These are phyloP conservation scores for Meleagris gallopavo DNA, from an alignment of 2,113 vertebrate species.

Conservation along the genomic window DNA sequence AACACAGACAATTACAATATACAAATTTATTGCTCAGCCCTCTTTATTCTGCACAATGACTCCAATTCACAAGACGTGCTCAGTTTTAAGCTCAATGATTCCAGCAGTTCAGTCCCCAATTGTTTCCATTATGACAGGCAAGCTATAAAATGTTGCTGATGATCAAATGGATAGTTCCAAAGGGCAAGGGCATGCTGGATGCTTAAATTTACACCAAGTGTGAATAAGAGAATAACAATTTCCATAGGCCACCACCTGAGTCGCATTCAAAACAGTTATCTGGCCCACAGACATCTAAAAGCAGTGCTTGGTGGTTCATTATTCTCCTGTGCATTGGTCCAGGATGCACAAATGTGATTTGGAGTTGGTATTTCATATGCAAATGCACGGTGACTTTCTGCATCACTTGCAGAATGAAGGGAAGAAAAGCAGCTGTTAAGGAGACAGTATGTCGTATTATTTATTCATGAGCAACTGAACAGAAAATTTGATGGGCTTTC, in stretches of 20 bases:
- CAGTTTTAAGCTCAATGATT: background rate
- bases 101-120: background rate
- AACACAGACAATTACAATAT: background rate
- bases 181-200: background rate
- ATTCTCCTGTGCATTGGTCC: background rate
- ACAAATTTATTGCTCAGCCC: background rate
- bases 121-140: background rate
- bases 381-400: background rate
- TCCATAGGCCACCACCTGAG: background rate
- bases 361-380: background rate
- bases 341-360: background rate
- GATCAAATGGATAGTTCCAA: background rate
- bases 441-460: background rate
- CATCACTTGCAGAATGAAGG: background rate
- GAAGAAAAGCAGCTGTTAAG: conserved; percentile 30
- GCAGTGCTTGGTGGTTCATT: background rate
- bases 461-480: conserved; percentile 29
- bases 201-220: background rate
- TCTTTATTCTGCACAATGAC: background rate
- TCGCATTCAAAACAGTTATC: background rate
- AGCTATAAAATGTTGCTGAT: background rate
- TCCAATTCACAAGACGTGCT: background rate
- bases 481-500: background rate
- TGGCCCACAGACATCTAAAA: background rate
- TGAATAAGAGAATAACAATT: background rate